Conservation (phyloP, 2,797 vertebrate genomes). For the Euphonia xanthogaster region DNA sequence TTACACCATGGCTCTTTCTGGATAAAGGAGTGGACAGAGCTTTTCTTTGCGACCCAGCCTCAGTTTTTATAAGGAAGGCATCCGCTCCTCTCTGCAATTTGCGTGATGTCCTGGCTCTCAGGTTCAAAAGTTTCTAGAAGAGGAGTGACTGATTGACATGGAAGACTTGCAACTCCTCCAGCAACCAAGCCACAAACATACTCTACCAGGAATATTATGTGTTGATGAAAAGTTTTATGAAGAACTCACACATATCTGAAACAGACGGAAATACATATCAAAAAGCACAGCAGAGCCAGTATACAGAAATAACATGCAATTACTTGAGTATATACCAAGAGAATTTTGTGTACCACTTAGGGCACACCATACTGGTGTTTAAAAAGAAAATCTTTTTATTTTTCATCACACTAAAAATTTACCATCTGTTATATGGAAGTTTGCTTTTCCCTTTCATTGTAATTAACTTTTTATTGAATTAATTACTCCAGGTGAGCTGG, state of each 20-base stretch:
- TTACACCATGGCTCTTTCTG: background rate
- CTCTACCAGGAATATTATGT: background rate
- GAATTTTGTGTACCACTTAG: background rate
- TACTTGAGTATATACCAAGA: background rate
- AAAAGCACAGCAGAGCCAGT: background rate
- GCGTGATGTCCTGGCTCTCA: background rate
- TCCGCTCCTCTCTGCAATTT: background rate
- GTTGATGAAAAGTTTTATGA: background rate
- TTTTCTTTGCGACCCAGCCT: background rate
- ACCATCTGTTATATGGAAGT: conserved; percentile 46
- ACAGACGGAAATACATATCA: background rate
- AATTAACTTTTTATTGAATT: conserved; percentile 65
- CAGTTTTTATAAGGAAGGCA: background rate
- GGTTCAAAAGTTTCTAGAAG: background rate
- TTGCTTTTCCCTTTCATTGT: conserved; percentile 6
- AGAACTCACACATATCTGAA: background rate
- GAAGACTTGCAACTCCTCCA: background rate
- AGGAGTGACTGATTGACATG: background rate
- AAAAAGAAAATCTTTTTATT: background rate
- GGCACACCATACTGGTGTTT: background rate
- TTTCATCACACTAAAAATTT: conserved; percentile 13
- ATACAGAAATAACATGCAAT: background rate
- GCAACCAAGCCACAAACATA: background rate
- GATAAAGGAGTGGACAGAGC: background rate
- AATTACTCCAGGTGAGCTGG: conserved; percentile 63